Evolutionary conservation across 2,797 vertebrate genomes (phyloP), one percentile per base, ranked within the genome.

Genomic region (Manis pentadactyla): DNA sequence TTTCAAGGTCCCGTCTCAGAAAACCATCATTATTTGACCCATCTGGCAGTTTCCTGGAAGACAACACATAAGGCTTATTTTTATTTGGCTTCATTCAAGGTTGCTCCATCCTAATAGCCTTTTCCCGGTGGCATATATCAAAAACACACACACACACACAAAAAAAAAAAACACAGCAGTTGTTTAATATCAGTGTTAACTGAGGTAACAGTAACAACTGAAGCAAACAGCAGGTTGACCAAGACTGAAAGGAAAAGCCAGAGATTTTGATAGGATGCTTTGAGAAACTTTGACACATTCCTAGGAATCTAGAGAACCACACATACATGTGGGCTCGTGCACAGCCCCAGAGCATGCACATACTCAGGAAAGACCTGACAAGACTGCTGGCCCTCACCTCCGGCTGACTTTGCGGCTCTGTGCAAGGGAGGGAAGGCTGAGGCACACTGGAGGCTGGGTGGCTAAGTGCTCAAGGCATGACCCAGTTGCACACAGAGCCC

Each of bases 281-380:
- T 78, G 53, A 34, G 39, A 63, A 79, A 10, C 4, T 37, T 7
- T 18, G 11, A n/a, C 23, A 17, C 27, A 29, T 34, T 34, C 21
- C 11, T 23, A 19, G 15, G 29, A 83, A 34, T 25, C 64, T 34
- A 19, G 66, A 74, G 15, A 12, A 21, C 4, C 34, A 68, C 21
- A 57, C 53, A 17, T 1, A 63, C 12, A 5, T 12, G 1, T 4
- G 49, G 12, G 37, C 25, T 8, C n/a, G 12, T 11, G 13, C 14
- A 18, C 4, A 37, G 29, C 31, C 49, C 23, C 25, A 25, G 15
- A 4, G 34, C 2, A 2, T 4, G 37, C 3, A 31, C 23, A 1
- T 19, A 18, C 17, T 49, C 42, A 31, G 34, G 29, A 39, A 78
- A 73, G 4, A 64, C 2, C 15, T 31, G 29, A 13, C 34, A 21